phyloP scores from a whole-genome alignment of 2,797 vertebrate species.

The Alfaro cultratus region DNA sequence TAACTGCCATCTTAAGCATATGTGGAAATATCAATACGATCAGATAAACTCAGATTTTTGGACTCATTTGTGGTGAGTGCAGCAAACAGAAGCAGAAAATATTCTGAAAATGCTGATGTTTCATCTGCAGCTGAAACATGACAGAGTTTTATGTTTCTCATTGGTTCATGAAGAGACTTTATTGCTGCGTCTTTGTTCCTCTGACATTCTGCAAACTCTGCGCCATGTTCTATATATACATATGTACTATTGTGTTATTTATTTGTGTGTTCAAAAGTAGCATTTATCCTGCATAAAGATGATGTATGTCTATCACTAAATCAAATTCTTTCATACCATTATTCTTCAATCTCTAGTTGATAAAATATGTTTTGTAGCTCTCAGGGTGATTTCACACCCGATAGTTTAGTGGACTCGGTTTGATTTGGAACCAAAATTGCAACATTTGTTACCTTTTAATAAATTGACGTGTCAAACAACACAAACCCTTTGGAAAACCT shows the following conservation, averaged over 20 bases:
- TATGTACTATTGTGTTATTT: neutral
- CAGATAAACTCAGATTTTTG: constrained; percentile 13
- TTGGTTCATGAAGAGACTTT: neutral
- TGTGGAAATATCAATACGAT: constrained; percentile 6
- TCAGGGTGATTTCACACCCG: neutral
- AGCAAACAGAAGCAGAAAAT: too few species aligned
- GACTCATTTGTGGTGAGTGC: constrained; percentile 8
- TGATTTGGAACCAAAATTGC: too few species aligned
- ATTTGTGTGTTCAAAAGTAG: neutral
- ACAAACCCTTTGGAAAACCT: too few species aligned
- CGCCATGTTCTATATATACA: neutral
- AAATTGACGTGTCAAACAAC: too few species aligned
- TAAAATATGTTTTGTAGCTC: neutral
- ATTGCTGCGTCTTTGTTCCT: neutral
- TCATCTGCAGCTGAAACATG: neutral
- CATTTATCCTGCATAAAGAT: neutral
- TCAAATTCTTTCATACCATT: neutral
- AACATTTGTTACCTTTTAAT: too few species aligned
- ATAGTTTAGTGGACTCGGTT: too few species aligned
- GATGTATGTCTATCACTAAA: neutral
- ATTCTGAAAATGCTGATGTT: constrained; percentile 19
- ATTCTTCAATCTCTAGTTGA: neutral
- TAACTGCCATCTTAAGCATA: constrained; percentile 31
- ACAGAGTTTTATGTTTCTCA: neutral
- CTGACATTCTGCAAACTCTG: neutral